Conservation (phyloP, 2,888 invertebrate genomes). For the Matsumyia berberina region DNA sequence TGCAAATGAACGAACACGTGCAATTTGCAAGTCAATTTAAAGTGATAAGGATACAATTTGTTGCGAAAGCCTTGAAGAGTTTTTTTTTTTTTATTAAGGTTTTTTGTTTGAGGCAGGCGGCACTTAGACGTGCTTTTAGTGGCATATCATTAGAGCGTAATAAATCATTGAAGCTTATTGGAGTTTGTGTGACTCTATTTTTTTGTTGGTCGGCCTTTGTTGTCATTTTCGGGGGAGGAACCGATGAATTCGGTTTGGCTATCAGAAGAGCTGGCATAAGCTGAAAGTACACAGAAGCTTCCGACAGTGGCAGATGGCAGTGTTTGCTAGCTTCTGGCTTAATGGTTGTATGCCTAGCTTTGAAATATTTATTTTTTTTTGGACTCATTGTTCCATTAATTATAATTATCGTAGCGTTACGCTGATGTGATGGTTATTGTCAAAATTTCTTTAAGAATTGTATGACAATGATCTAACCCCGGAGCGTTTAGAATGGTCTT, state of each 20-base stretch:
- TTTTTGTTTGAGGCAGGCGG: neutral
- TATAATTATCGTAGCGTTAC: slow-evolving; percentile 16
- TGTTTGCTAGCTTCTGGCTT: slow-evolving; percentile 16
- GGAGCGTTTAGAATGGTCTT: no score
- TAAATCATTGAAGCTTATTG: slow-evolving; percentile 49
- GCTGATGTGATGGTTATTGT: slow-evolving; percentile 12
- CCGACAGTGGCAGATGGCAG: slow-evolving; percentile 24
- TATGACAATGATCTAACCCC: no score
- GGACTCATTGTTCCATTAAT: slow-evolving; percentile 17
- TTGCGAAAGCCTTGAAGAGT: slow-evolving; percentile 17
- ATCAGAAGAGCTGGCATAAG: slow-evolving; percentile 25
- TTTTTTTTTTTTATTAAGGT: slow-evolving; percentile 1
- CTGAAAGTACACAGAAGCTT: slow-evolving; percentile 14
- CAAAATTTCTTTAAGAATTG: neutral
- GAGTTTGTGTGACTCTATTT: slow-evolving; percentile 26
- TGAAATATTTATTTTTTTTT: slow-evolving; percentile 12
- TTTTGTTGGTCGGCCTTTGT: neutral
- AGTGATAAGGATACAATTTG: slow-evolving; percentile 24
- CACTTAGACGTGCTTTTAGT: slow-evolving; percentile 31
- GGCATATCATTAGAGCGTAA: slow-evolving; percentile 37
- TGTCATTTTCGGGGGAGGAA: neutral
- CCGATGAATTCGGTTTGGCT: slow-evolving; percentile 17
- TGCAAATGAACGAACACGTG: slow-evolving; percentile 17
- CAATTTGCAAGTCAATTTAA: slow-evolving; percentile 50
- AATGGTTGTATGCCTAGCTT: neutral